Percentiles rank a stretch among this genome's conserved stretches.
Evolutionary conservation across 2,797 vertebrate species (phyloP).

Genomic region (Phataginus tricuspis): DNA sequence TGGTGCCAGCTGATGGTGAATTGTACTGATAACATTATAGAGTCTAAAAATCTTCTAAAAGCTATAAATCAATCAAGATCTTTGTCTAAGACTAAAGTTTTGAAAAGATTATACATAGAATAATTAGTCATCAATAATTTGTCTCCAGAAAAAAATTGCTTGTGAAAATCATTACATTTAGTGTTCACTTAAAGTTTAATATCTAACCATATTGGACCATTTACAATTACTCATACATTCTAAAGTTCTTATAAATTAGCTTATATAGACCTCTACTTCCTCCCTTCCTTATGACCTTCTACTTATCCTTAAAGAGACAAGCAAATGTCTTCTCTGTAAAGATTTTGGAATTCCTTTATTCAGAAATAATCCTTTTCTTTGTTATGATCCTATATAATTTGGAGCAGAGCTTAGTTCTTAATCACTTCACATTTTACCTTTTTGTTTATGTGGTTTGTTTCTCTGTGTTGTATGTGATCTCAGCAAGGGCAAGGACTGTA

Average conservation of each 20-base stretch:
- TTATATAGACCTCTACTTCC: background rate
- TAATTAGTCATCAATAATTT: background rate
- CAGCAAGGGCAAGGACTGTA: background rate
- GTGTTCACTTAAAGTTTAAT: constrained; percentile 21
- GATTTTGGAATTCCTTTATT: background rate
- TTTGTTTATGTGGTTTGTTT: background rate
- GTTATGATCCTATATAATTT: background rate
- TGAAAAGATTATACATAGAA: background rate
- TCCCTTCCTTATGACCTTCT: background rate
- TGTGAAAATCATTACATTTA: background rate
- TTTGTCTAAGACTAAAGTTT: background rate
- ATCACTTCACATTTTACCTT: background rate
- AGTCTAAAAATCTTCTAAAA: background rate
- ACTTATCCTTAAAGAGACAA: background rate
- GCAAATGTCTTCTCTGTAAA: background rate
- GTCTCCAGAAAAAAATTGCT: background rate
- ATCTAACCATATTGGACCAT: background rate
- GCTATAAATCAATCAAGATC: background rate
- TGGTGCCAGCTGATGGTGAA: background rate
- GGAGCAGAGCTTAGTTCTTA: background rate
- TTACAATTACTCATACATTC: background rate
- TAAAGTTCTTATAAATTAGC: background rate
- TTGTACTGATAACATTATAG: background rate
- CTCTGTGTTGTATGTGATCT: background rate
- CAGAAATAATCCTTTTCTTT: background rate